Conservation (phyloP, 1,140 invertebrate species). For the Leptinotarsa defecta region DNA sequence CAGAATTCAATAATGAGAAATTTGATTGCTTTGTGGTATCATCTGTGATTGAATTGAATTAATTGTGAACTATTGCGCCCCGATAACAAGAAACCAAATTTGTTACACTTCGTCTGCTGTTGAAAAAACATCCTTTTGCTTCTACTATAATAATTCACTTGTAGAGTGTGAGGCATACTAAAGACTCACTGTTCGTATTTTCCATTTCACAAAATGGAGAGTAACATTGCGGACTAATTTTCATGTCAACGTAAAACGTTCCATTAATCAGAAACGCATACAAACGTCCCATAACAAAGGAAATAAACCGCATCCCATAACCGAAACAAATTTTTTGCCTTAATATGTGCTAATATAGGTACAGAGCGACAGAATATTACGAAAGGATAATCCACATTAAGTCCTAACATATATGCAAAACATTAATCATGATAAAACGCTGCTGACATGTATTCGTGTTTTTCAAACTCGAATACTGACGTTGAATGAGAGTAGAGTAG, state of each 20-base stretch:
- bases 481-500: no score
- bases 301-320: not conserved
- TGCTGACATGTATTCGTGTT: not conserved
- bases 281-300: not conserved
- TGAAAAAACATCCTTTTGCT: no score
- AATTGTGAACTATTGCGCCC: no score
- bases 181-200: no score
- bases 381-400: not conserved
- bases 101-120: no score
- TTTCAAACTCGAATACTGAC: not conserved
- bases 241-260: not conserved
- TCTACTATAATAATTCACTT: no score
- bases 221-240: not conserved
- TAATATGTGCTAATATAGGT: conserved; percentile 1
- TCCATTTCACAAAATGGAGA: no score
- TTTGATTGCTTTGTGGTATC: no score
- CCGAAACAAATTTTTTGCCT: not conserved
- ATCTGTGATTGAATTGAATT: no score
- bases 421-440: conserved; percentile 6
- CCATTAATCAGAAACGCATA: not conserved
- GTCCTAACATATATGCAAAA: not conserved
- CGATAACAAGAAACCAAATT: no score
- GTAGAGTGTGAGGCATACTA: no score
- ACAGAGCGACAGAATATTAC: not conserved
- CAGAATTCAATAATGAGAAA: no score